Evolutionary conservation across 2,113 vertebrate genomes (phyloP).

Genomic region (Crotophaga sulcirostris): DNA sequence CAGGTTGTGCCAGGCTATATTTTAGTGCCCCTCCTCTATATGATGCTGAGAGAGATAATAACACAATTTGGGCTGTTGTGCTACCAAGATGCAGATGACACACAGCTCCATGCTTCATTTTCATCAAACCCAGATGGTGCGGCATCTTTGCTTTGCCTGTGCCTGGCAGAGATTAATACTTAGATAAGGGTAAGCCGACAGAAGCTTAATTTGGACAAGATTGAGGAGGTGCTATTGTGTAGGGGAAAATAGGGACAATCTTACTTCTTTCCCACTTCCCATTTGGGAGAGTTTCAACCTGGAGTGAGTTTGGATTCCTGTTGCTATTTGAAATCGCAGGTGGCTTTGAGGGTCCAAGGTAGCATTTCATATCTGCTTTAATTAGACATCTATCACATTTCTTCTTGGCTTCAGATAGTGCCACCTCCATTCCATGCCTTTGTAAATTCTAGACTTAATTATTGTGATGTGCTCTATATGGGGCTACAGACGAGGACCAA

Average conservation of each 20-base stretch:
- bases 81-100: slow-evolving; percentile 61
- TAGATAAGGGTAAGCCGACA: slow-evolving; percentile 53
- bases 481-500: slow-evolving; percentile 58
- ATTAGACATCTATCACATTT: slow-evolving; percentile 23
- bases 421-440: slow-evolving; percentile 9
- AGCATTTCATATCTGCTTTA: slow-evolving; percentile 14
- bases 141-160: slow-evolving; percentile 57
- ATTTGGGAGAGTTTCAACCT: background rate
- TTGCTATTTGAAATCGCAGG: background rate
- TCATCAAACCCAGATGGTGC: slow-evolving; percentile 66
- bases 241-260: background rate
- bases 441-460: slow-evolving; percentile 63
- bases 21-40: slow-evolving; percentile 26
- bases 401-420: slow-evolving; percentile 23
- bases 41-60: slow-evolving; percentile 55
- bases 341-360: background rate
- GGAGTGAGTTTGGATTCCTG: background rate
- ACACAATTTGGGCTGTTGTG: slow-evolving; percentile 57
- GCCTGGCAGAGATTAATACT: slow-evolving; percentile 67
- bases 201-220: slow-evolving; percentile 65
- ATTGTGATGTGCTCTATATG: slow-evolving; percentile 56
- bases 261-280: background rate
- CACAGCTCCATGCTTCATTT: slow-evolving; percentile 61
- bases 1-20: slow-evolving; percentile 49
- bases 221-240: slow-evolving; percentile 17